phyloP scores from a whole-genome alignment of 2,113 vertebrate species.

The Chunga burmeisteri region DNA sequence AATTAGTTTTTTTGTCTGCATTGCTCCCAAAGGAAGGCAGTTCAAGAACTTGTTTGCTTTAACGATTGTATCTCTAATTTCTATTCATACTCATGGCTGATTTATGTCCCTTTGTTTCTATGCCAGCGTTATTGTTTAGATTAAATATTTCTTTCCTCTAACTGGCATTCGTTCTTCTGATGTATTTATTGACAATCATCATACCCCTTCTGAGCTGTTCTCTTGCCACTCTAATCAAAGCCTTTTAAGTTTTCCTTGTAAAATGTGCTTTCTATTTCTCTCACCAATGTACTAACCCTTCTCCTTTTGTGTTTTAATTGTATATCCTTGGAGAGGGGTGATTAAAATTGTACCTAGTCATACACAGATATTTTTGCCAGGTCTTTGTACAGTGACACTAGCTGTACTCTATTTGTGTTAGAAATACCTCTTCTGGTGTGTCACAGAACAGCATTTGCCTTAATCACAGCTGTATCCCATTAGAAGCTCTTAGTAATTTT shows the following conservation, averaged over 20 bases:
- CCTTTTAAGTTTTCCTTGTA: not conserved
- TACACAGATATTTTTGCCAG: not conserved
- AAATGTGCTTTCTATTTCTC: not conserved
- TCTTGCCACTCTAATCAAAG: not conserved
- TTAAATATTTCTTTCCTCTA: slow-evolving; percentile 7
- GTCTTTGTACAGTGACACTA: not conserved
- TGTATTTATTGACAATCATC: not conserved
- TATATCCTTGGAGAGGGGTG: not conserved
- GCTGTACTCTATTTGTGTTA: not conserved
- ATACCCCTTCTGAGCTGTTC: not conserved
- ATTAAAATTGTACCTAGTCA: not conserved
- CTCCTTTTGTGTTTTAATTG: not conserved
- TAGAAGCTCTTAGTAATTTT: not conserved
- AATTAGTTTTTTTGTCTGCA: not conserved
- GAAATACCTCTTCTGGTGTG: not conserved
- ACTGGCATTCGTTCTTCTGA: not conserved
- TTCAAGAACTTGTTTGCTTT: slow-evolving; percentile 3
- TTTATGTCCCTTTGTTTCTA: not conserved
- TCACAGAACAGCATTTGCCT: not conserved
- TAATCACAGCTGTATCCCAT: not conserved
- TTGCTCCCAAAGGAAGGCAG: not conserved
- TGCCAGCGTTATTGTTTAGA: slow-evolving; percentile 7
- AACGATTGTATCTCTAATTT: not conserved
- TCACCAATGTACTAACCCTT: not conserved
- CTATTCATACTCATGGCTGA: not conserved